Evolutionary conservation across 2,888 invertebrate species (phyloP).

Genomic region (Artemia sp.): DNA sequence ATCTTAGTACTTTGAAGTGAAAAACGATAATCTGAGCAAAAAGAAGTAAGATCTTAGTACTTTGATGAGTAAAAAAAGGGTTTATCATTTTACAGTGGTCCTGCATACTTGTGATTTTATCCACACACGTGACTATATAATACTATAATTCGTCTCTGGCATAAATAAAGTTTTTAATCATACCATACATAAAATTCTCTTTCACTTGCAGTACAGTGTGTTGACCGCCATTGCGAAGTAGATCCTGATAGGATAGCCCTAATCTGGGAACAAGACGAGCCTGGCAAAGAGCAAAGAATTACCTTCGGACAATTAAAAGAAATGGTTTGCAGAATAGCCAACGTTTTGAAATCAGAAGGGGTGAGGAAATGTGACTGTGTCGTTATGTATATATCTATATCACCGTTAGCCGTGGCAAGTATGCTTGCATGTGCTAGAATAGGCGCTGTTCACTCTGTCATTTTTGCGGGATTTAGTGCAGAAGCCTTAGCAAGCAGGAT

Average conservation of each 20-base stretch:
- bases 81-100: no score
- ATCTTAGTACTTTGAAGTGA: no score
- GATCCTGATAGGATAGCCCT: conserved; percentile 29
- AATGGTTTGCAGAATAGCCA: conserved; percentile 32
- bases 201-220: conserved; percentile 20
- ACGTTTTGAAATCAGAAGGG: conserved; percentile 31
- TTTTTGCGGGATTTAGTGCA: conserved; percentile 38
- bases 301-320: conserved; percentile 30
- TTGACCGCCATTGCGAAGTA: conserved; percentile 21
- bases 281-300: conserved; percentile 32
- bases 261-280: conserved; percentile 38
- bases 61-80: no score
- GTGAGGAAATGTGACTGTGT: conserved; percentile 36
- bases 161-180: no score
- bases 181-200: no score
- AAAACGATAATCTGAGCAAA: no score
- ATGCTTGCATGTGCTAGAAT: conserved; percentile 38
- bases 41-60: no score
- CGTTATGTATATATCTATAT: conserved; percentile 35
- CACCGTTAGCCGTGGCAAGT: conserved; percentile 34
- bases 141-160: no score
- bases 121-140: no score
- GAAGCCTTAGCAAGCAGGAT: conserved; percentile 35
- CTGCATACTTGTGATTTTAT: no score
- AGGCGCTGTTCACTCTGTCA: conserved; percentile 37